Evolutionary conservation across 2,797 vertebrate species (phyloP), one percentile per base, ranked within the genome.

Genomic region (Crocodylus rhombifer): DNA sequence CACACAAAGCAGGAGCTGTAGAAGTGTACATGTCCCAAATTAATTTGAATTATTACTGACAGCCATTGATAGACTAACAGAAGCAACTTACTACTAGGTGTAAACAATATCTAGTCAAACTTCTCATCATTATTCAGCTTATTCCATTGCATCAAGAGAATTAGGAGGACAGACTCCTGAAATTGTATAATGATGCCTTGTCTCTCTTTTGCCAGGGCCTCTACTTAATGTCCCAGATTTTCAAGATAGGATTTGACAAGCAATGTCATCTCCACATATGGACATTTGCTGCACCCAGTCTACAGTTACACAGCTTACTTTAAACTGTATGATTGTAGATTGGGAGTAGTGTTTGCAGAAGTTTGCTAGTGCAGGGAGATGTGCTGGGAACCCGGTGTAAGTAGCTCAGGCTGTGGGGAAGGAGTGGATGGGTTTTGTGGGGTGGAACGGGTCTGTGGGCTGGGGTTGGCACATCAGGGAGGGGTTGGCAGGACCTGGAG

Each of bases 231-330:
- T 55, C 74, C 80, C 60, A 55, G 26, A 93, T 86, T 51, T 67
- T 82, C 60, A 74, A 94, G 92, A 95, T 92, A 82, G 84, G 79
- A 88, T 94, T 92, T 95, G 94, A 96, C 95, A 96, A 89, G 92
- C 86, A 84, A 86, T 94, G 94, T 90, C 94, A 94, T 2, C 0
- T 93, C 84, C 78, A 51, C 42, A 10, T 51, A 51, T 10, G 10
- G 42, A 51, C 42, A 51, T 51, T 51, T 51, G 42, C 42, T 9
- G 42, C 42, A 51, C 42, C 42, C 42, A 51, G 42, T 51, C 42
- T 51, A 51, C 42, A 51, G 9, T 51, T 51, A 51, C 42, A 51
- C 42, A 51, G 42, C 42, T 51, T 51, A 51, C 42, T 51, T 51
- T 51, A 51, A 51, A 10, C 42, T 51, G 42, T 9, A 51, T 51